These are phyloP conservation scores for Tychaedon coryphoeus DNA, from an alignment of 2,113 vertebrate species.

Conservation along the genomic window DNA sequence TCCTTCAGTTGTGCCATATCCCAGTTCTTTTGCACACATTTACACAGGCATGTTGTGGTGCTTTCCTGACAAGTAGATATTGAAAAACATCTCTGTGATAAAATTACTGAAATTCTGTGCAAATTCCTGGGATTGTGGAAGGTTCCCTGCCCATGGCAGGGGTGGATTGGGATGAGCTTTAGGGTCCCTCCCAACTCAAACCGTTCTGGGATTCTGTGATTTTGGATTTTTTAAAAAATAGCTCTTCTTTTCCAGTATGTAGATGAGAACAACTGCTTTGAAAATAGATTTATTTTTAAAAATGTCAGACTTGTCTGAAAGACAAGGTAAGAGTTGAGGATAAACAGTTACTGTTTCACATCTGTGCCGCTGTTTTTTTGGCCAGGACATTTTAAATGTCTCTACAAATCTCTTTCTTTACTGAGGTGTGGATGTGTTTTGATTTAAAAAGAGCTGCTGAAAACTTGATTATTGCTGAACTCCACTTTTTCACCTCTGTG, in stretches of 20 bases:
- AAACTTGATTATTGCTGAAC: background rate
- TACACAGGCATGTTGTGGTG: background rate
- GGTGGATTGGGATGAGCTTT: background rate
- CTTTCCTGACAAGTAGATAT: background rate
- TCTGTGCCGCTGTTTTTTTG: background rate
- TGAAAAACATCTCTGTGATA: background rate
- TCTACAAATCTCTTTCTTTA: background rate
- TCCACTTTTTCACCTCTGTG: background rate
- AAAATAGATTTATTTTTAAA: background rate
- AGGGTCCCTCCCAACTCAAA: background rate
- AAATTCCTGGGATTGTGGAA: rapidly evolving
- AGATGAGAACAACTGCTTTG: background rate
- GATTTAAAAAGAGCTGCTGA: background rate
- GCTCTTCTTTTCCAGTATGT: background rate
- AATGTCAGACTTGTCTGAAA: background rate
- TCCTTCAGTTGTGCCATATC: background rate
- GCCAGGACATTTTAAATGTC: background rate
- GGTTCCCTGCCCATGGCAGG: background rate
- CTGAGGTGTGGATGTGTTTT: background rate
- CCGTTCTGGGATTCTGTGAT: background rate
- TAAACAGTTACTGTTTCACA: background rate
- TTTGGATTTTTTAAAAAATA: background rate
- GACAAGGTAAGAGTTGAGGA: background rate
- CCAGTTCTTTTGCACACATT: background rate
- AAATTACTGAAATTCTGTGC: background rate